A percentile compares a stretch with the other conserved stretches of the same genome.
These are phyloP conservation scores for Hydra vulgaris DNA, from an alignment of 30 jellyfish, hydroid and myxozoan species.

Conservation along the genomic window DNA sequence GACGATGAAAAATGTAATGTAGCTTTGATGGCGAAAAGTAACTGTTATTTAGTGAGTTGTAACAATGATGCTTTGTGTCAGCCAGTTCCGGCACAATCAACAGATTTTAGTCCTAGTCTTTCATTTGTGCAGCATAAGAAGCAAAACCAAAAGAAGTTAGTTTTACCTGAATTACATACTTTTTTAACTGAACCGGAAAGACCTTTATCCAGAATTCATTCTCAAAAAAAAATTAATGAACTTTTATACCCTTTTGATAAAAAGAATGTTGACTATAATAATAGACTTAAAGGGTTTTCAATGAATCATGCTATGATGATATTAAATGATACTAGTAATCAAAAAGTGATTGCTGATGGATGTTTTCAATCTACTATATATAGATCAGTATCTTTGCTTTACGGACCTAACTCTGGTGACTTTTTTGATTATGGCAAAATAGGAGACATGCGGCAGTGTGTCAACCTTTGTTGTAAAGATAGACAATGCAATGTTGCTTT, in stretches of 20 bases:
- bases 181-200: not conserved
- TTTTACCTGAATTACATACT: not conserved
- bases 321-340: not conserved
- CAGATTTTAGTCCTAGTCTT: conserved; percentile 58
- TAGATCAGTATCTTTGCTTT: conserved; percentile 72
- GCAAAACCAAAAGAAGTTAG: not conserved
- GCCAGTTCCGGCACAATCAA: conserved; percentile 68
- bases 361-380: conserved; percentile 74
- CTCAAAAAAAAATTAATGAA: not conserved
- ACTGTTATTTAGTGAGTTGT: conserved; percentile 84
- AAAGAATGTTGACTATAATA: not conserved
- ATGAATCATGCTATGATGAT: not conserved
- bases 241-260: not conserved
- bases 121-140: conserved; percentile 43
- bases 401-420: conserved; percentile 93
- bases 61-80: conserved; percentile 56
- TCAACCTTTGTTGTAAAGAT: conserved; percentile 86
- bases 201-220: not conserved
- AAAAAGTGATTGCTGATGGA: conserved; percentile 38
- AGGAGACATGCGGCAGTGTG: conserved; percentile 84
- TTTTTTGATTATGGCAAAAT: conserved; percentile 91
- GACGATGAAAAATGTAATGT: conserved; percentile 80
- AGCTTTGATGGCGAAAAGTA: conserved; percentile 84
- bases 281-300: not conserved
- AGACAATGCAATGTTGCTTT: conserved; percentile 88